Evolutionary conservation across 2,888 invertebrate species (phyloP).

Genomic region (Drosophila siamana): DNA sequence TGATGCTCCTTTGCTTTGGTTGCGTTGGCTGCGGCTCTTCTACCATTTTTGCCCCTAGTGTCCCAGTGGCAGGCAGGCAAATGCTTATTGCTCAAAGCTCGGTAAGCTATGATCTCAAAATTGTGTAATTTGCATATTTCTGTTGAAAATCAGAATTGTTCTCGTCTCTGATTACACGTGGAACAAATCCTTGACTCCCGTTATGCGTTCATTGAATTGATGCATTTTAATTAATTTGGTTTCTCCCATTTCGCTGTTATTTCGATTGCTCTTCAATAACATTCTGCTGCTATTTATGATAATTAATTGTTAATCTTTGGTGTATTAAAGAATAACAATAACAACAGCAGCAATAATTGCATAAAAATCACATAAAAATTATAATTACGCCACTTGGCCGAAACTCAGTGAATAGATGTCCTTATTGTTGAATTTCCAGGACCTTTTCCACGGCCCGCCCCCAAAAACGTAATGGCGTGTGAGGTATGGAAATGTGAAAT

Average conservation of each 20-base stretch:
- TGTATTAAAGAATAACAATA: conserved; percentile 6
- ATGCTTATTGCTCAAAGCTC: conserved; percentile 25
- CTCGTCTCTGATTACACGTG: neutral
- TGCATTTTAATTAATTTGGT: conserved; percentile 20
- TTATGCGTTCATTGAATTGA: conserved; percentile 6
- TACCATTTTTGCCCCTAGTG: too few relatives aligned
- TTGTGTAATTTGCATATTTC: conserved; percentile 43
- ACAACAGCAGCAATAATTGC: neutral
- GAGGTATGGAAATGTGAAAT: neutral
- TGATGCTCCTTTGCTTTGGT: conserved; percentile 3
- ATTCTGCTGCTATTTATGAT: conserved; percentile 15
- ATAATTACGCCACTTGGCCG: neutral
- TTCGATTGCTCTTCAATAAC: conserved; percentile 3
- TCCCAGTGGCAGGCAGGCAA: too few relatives aligned
- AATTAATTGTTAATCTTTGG: conserved; percentile 8
- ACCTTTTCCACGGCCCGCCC: too few relatives aligned
- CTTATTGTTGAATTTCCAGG: neutral
- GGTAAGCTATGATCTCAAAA: conserved; percentile 26
- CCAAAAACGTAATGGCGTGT: neutral
- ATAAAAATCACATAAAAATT: neutral
- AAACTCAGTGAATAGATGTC: neutral
- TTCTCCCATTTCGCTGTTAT: neutral
- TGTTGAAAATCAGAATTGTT: conserved; percentile 8
- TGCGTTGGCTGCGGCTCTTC: neutral
- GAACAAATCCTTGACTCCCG: conserved; percentile 3